Evolutionary conservation across 2,888 invertebrate genomes (phyloP).

Genomic region (Cotesia congregata): DNA sequence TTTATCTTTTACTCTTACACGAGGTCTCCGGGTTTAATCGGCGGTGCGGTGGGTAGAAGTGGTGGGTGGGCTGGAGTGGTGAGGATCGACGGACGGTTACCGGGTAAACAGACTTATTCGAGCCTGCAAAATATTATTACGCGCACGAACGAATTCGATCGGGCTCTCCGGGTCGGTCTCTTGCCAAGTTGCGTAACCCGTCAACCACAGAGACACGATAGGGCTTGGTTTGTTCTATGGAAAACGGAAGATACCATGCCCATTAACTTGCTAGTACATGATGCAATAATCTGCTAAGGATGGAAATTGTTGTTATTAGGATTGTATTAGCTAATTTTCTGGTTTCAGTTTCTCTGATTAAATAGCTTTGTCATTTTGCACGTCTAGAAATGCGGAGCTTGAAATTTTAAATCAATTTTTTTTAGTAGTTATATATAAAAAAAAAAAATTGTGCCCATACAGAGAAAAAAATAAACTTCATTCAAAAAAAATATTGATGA

Average conservation of each 20-base stretch:
- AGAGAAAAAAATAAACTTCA: too few species aligned
- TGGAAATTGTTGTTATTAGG: too few species aligned
- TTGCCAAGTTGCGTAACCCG: slow-evolving; percentile 64
- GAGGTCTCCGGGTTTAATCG: neutral
- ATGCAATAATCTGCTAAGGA: slow-evolving; percentile 3
- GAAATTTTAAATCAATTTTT: too few species aligned
- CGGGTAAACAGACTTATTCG: slow-evolving; percentile 65
- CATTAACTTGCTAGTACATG: slow-evolving; percentile 8
- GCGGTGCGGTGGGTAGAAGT: neutral
- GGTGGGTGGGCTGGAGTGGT: neutral
- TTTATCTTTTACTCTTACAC: neutral
- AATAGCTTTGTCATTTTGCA: too few species aligned
- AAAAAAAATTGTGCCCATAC: too few species aligned
- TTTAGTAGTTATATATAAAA: too few species aligned
- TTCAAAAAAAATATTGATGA: too few species aligned
- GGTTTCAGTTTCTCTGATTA: too few species aligned
- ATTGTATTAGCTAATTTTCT: too few species aligned
- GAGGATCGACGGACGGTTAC: slow-evolving; percentile 55
- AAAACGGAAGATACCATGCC: slow-evolving; percentile 2
- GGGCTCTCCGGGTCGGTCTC: slow-evolving; percentile 55
- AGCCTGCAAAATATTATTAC: slow-evolving; percentile 67
- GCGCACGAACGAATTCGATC: slow-evolving; percentile 65
- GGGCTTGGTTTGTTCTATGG: slow-evolving; percentile 4
- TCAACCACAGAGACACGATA: slow-evolving; percentile 59
- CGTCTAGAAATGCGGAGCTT: too few species aligned